Conservation (phyloP, 1,140 invertebrate species). For the Anastatus disparis region DNA sequence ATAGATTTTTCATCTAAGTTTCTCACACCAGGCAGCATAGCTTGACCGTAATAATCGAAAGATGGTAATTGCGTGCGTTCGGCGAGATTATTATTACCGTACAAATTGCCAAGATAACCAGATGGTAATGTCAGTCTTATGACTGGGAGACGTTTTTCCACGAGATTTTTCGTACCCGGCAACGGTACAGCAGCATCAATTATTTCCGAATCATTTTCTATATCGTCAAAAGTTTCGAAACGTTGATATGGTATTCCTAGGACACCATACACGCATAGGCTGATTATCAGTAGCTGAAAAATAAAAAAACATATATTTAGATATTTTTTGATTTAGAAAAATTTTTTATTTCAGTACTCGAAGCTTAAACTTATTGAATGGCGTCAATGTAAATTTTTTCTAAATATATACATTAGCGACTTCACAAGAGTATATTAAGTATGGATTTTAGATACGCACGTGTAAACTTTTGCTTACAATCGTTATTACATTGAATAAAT, state of each 20-base stretch:
- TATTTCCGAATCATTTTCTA: conserved; percentile 50
- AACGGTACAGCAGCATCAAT: conserved; percentile 44
- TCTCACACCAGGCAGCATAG: conserved; percentile 38
- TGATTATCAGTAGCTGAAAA: conserved; percentile 48
- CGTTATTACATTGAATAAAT: too few relatives aligned
- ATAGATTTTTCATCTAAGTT: conserved; percentile 52
- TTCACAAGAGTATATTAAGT: too few relatives aligned
- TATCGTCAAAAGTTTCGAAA: conserved; percentile 38
- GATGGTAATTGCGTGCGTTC: conserved; percentile 48
- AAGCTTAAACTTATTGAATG: too few relatives aligned
- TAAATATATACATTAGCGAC: too few relatives aligned
- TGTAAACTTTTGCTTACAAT: too few relatives aligned
- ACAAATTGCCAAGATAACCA: conserved; percentile 41
- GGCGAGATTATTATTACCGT: conserved; percentile 45
- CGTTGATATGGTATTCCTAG: conserved; percentile 19
- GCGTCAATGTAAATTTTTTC: too few relatives aligned
- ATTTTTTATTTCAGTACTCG: too few relatives aligned
- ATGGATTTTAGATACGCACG: too few relatives aligned
- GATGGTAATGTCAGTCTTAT: conserved; percentile 43
- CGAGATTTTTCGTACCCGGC: conserved; percentile 49
- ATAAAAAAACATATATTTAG: neutral
- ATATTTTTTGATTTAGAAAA: too few relatives aligned
- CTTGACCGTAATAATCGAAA: neutral
- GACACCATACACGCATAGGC: conserved; percentile 42
- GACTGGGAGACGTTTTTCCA: conserved; percentile 54